Percentiles rank a stretch among this genome's conserved stretches.
These are phyloP conservation scores for Acromyrmex heyeri DNA, from an alignment of 1,140 invertebrate genomes.

Conservation along the genomic window DNA sequence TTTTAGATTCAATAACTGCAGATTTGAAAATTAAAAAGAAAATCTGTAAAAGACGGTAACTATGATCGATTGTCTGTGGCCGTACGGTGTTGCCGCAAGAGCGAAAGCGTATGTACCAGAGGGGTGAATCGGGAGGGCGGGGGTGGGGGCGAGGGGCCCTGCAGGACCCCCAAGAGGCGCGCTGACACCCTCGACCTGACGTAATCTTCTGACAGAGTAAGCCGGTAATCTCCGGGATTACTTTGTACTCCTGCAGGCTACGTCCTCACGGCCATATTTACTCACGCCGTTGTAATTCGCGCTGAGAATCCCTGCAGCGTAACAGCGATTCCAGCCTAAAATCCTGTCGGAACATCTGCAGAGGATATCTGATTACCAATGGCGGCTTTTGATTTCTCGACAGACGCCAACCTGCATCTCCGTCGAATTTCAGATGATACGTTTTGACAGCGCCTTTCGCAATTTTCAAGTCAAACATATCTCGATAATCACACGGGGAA, in stretches of 20 bases:
- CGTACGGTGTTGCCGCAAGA: slow-evolving; percentile 39
- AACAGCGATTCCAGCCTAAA: slow-evolving; percentile 73
- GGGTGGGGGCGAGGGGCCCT: slow-evolving; percentile 44
- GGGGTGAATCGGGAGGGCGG: slow-evolving; percentile 25
- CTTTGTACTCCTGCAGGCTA: slow-evolving; percentile 79
- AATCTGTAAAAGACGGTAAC: slow-evolving; percentile 24
- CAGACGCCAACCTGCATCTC: not conserved
- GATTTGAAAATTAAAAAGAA: slow-evolving; percentile 28
- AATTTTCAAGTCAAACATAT: not conserved
- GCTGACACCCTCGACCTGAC: slow-evolving; percentile 86
- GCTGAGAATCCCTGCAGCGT: slow-evolving; percentile 75
- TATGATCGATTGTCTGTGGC: slow-evolving; percentile 62
- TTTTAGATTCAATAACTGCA: not conserved
- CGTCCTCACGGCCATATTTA: slow-evolving; percentile 80
- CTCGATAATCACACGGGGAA: not conserved
- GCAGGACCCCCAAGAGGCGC: slow-evolving; percentile 76
- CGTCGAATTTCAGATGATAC: not conserved
- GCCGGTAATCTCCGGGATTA: slow-evolving; percentile 86
- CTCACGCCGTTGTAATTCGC: slow-evolving; percentile 79
- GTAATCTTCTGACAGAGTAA: slow-evolving; percentile 86
- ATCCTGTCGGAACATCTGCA: slow-evolving; percentile 74
- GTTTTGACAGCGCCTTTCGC: not conserved
- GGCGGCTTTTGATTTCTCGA: slow-evolving; percentile 68
- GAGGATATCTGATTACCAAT: slow-evolving; percentile 68
- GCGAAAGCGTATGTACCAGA: slow-evolving; percentile 32